These are phyloP conservation scores for Antitype chi DNA, from an alignment of 2,888 invertebrate genomes.

Conservation along the genomic window DNA sequence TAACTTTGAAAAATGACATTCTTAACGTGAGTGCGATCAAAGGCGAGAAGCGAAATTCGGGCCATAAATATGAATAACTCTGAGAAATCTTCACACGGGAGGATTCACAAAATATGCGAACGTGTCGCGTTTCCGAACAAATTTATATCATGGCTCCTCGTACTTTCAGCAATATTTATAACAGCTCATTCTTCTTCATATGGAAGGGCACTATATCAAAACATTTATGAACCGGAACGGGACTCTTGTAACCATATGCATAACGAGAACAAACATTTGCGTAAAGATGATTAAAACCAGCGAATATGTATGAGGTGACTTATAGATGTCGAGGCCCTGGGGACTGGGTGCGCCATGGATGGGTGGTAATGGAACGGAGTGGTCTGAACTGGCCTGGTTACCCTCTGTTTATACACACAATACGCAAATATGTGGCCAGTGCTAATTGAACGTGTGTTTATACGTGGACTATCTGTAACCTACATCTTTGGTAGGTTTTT, in stretches of 20 bases:
- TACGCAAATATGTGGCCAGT: constrained; percentile 59
- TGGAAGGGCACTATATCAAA: constrained; percentile 46
- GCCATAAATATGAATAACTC: constrained; percentile 72
- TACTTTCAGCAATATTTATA: constrained; percentile 62
- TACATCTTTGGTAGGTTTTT: constrained; percentile 34
- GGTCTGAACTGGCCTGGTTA: constrained; percentile 47
- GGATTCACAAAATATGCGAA: constrained; percentile 77
- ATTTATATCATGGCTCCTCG: constrained; percentile 70
- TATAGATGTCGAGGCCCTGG: constrained; percentile 59
- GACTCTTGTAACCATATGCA: constrained; percentile 51
- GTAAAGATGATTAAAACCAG: constrained; percentile 75
- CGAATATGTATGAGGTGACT: constrained; percentile 78
- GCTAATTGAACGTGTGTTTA: constrained; percentile 50
- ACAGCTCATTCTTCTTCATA: constrained; percentile 64
- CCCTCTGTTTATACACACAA: constrained; percentile 48
- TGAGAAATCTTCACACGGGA: constrained; percentile 72
- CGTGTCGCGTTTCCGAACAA: constrained; percentile 69
- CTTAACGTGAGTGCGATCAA: constrained; percentile 64
- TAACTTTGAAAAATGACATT: constrained; percentile 62
- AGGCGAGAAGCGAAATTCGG: constrained; percentile 63
- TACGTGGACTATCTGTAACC: constrained; percentile 16
- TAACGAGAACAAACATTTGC: constrained; percentile 73
- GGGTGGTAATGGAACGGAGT: constrained; percentile 56
- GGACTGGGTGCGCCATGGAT: constrained; percentile 58
- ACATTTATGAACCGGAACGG: constrained; percentile 51